Conservation (phyloP, 1,140 invertebrate species). For the Achroia grisella region DNA sequence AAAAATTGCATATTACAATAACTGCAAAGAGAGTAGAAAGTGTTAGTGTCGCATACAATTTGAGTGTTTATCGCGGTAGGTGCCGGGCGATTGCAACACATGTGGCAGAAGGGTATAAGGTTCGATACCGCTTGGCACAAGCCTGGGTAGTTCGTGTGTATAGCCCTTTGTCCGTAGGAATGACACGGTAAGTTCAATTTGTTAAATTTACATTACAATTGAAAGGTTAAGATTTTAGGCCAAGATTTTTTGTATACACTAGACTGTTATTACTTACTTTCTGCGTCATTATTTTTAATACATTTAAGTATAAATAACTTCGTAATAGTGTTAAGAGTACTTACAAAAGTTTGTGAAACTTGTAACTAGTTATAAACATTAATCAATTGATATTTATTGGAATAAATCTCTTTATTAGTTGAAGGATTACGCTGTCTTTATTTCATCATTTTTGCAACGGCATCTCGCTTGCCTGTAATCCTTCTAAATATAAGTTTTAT, state of each 20-base stretch:
- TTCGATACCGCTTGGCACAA: conserved; percentile 62
- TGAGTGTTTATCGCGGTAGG: conserved; percentile 3
- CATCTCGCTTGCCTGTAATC: no score
- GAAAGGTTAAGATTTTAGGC: no score
- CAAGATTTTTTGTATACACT: no score
- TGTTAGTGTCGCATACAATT: conserved; percentile 4
- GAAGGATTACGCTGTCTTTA: no score
- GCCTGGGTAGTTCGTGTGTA: conserved; percentile 49
- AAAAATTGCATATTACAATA: neutral
- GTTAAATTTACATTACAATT: neutral
- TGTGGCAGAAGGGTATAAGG: conserved; percentile 55
- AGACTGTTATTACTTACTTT: neutral
- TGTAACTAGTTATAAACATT: no score
- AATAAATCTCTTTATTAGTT: no score
- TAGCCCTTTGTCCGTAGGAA: conserved; percentile 47
- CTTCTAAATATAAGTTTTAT: no score
- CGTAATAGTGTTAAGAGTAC: no score
- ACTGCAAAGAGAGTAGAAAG: neutral
- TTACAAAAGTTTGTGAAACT: no score
- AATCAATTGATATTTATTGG: no score
- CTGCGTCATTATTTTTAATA: neutral
- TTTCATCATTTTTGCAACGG: no score
- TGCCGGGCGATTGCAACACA: conserved; percentile 40
- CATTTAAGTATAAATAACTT: no score
- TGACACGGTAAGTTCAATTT: conserved; percentile 48